Percentiles rank a stretch among this genome's conserved stretches.
phyloP scores from a whole-genome alignment of 2,888 invertebrate genomes.

The Agrochola macilenta region DNA sequence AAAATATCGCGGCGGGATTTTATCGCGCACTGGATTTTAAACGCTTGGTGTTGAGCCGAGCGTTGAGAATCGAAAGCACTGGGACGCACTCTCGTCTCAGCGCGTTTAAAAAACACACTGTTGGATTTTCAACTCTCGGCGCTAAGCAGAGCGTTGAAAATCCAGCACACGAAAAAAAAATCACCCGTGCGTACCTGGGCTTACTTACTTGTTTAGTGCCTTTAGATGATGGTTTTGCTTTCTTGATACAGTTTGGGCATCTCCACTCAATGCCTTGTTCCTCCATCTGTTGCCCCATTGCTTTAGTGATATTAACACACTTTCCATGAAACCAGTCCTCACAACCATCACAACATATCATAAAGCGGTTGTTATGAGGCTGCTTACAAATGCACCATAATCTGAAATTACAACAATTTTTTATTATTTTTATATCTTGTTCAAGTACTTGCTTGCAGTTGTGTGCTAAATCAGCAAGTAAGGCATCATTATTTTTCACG shows the following conservation, averaged over 20 bases:
- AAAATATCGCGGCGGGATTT: no score
- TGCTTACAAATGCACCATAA: constrained; percentile 99
- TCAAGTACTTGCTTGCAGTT: neutral
- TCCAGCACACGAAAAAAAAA: no score
- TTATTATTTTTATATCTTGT: neutral
- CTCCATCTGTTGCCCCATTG: constrained; percentile 98
- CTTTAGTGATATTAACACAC: constrained; percentile 97
- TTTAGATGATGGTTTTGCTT: constrained; percentile 81
- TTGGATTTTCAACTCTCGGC: no score
- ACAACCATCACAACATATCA: constrained; percentile 99
- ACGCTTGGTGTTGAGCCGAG: no score
- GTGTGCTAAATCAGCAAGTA: neutral
- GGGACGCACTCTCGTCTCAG: no score
- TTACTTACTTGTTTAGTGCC: constrained; percentile 73
- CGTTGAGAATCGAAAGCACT: no score
- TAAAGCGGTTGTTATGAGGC: constrained; percentile 98
- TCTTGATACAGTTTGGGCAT: constrained; percentile 95
- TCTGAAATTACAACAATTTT: constrained; percentile 79
- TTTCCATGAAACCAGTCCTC: constrained; percentile 99
- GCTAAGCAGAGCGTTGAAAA: no score
- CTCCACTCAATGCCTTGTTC: constrained; percentile 96
- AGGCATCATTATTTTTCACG: neutral
- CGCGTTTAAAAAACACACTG: no score
- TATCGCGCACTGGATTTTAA: no score
- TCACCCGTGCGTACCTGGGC: no score